Evolutionary conservation across 1,140 invertebrate species (phyloP).

Genomic region (Vanessa tameamea): DNA sequence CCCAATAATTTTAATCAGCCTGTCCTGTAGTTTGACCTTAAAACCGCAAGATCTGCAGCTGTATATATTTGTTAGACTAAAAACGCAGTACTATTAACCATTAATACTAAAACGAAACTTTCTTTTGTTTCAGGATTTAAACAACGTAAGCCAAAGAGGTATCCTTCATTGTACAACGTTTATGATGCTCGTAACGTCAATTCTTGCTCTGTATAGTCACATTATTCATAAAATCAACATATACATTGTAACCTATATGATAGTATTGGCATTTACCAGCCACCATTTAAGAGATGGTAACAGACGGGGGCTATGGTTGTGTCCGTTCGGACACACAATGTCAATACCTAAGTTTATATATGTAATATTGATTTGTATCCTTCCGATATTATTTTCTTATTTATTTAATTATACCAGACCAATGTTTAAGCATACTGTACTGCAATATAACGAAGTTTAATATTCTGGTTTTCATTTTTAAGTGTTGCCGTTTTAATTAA

Average conservation of each 20-base stretch:
- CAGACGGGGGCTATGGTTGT: constrained; percentile 61
- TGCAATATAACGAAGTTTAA: constrained; percentile 17
- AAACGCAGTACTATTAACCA: too few relatives aligned
- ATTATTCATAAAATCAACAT: constrained; percentile 55
- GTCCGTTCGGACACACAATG: constrained; percentile 57
- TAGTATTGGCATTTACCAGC: constrained; percentile 55
- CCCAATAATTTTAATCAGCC: too few relatives aligned
- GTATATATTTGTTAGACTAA: too few relatives aligned
- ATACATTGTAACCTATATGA: constrained; percentile 56
- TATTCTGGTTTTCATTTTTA: neutral
- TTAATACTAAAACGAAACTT: neutral
- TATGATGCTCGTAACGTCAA: constrained; percentile 47
- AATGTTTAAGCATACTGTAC: constrained; percentile 39
- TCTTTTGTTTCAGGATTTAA: constrained; percentile 58
- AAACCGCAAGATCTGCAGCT: too few relatives aligned
- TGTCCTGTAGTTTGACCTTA: too few relatives aligned
- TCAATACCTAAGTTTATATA: constrained; percentile 57
- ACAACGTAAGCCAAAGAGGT: constrained; percentile 57
- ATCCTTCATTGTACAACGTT: constrained; percentile 66
- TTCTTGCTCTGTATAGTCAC: constrained; percentile 50
- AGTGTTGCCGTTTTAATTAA: too few relatives aligned
- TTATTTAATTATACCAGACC: constrained; percentile 49
- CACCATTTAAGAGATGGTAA: constrained; percentile 68
- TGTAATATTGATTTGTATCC: constrained; percentile 38
- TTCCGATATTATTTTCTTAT: constrained; percentile 51